These are phyloP conservation scores for Acheta domesticus DNA, from an alignment of 2,888 invertebrate genomes.

Conservation along the genomic window DNA sequence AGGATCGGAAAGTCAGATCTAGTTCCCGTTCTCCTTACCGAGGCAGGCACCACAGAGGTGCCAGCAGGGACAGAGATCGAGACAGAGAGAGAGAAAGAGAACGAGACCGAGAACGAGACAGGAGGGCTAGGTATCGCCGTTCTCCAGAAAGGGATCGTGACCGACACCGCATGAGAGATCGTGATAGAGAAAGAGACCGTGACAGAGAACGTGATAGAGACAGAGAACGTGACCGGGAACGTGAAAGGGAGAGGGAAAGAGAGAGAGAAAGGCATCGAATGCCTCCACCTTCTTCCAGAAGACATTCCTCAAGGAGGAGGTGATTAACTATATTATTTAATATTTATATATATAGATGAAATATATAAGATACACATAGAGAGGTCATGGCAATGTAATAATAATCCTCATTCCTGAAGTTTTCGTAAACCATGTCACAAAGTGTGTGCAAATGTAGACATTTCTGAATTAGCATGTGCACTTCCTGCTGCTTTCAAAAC, in stretches of 20 bases:
- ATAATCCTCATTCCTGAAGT: too few species aligned
- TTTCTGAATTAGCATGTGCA: too few species aligned
- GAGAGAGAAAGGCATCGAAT: constrained; percentile 48
- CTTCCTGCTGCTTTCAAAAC: too few species aligned
- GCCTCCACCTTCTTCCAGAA: constrained; percentile 47
- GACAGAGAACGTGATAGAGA: constrained; percentile 45
- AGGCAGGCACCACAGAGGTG: constrained; percentile 21
- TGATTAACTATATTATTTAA: constrained; percentile 36
- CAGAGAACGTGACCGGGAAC: constrained; percentile 33
- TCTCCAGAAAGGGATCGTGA: constrained; percentile 43
- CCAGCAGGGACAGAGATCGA: constrained; percentile 34
- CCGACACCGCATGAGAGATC: background rate
- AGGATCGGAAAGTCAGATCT: constrained; percentile 31
- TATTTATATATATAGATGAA: background rate
- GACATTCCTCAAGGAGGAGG: constrained; percentile 47
- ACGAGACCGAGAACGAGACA: constrained; percentile 27
- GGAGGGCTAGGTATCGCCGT: constrained; percentile 24
- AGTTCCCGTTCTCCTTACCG: constrained; percentile 29
- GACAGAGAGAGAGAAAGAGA: constrained; percentile 28
- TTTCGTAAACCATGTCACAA: too few species aligned
- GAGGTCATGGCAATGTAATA: too few species aligned
- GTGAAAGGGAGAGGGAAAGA: constrained; percentile 42
- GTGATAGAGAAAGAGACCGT: constrained; percentile 45
- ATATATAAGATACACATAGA: too few species aligned
- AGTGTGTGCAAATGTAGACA: too few species aligned